Base-by-base conservation (phyloP, 2,888 invertebrate genomes). In the Nemapogon koenigi region DNA sequence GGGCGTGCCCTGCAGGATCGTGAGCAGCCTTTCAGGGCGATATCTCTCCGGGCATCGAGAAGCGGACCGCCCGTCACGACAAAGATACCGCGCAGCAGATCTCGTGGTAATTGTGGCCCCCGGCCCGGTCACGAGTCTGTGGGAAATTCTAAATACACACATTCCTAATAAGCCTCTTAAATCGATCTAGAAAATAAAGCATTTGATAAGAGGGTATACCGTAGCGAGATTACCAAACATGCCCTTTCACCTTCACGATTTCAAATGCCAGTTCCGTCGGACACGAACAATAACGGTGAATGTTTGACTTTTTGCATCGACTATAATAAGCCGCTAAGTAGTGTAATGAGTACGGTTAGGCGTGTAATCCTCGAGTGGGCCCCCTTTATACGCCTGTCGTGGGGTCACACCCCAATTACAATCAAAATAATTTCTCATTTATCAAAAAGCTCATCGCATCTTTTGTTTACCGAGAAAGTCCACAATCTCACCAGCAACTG, bases 11-110 rank as follows among this genome's bases (percentile, higher is more conserved):
- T 63, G 65, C 53, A n/a, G 49, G 52, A 63, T 75, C 73, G 75
- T 75, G 73, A 71, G 61, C 63, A 66, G 70, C 71, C 69, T 73
- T 73, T 72, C 67, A 69, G 67, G 70, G 67, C 61, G 59, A 51
- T 76, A 76, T 76, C 76, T 63, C 52, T 46, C 53, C 57, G 62
- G 66, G 60, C 72, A 75, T 73, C 75, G 57, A 68, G 66, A 60
- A 61, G 54, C 62, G 63, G 70, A n/a, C n/a, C n/a, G n/a, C n/a
- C n/a, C n/a, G n/a, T 76, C 73, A 75, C 76, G 75, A 73, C 59
- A 16, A 19, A 70, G 25, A 71, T 70, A 70, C 62, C 71, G 66
- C 69, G 52, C 55, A 52, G 49, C 51, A 56, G 60, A 61, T 62
- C 55, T 52, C 61, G 57, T 47, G 57, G 61, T 71, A 72, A 73